These are phyloP conservation scores for Cettia cetti DNA, from an alignment of 2,113 vertebrate species.

Conservation along the genomic window DNA sequence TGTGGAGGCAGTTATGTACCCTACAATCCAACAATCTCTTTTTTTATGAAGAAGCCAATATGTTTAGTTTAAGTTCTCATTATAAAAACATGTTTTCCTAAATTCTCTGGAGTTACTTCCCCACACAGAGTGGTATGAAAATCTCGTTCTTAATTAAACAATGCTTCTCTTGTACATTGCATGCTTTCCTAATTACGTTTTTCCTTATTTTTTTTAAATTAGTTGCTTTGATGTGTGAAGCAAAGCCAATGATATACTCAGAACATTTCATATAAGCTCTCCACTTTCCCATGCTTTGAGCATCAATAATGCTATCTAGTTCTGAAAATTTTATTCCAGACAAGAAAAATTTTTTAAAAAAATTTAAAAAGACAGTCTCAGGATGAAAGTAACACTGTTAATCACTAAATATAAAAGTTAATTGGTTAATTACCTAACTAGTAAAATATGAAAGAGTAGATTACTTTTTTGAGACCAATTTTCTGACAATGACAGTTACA, in stretches of 20 bases:
- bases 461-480: background rate
- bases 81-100: constrained; percentile 24
- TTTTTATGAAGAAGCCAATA: background rate
- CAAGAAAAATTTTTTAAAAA: background rate
- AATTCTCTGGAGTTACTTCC: constrained; percentile 39
- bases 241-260: background rate
- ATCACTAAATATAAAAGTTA: background rate
- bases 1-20: background rate
- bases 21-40: background rate
- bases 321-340: background rate
- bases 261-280: background rate
- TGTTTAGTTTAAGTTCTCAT: constrained; percentile 27
- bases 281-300: background rate
- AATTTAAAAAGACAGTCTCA: background rate
- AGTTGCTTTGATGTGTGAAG: constrained; percentile 30
- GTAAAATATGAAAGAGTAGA: background rate
- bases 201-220: background rate
- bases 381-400: background rate
- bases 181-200: constrained; percentile 29
- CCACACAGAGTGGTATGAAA: background rate
- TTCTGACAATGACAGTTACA: background rate
- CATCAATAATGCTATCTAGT: background rate
- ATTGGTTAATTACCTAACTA: background rate
- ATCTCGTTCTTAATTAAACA: constrained; percentile 55
- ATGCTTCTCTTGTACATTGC: constrained; percentile 2